Percentiles rank a stretch among this genome's conserved stretches.
Conservation (phyloP, 1,140 invertebrate genomes). For the Nephotettix cincticeps region DNA sequence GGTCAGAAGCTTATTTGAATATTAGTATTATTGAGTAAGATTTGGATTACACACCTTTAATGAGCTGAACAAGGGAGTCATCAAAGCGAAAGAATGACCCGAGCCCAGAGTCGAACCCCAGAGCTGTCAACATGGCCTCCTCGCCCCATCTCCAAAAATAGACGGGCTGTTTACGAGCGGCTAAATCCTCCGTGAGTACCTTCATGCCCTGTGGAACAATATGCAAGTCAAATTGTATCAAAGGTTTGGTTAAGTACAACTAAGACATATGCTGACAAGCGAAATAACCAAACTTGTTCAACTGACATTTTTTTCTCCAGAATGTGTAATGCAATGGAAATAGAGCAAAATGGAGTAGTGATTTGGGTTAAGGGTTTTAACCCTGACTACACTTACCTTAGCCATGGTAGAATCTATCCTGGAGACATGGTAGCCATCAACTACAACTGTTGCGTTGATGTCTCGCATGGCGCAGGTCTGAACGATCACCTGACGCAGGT, state of each 20-base stretch:
- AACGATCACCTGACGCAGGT: slow-evolving; percentile 52
- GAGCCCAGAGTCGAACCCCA: slow-evolving; percentile 36
- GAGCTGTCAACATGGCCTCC: slow-evolving; percentile 34
- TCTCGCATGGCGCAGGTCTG: slow-evolving; percentile 32
- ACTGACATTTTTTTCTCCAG: too few species aligned
- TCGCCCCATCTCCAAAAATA: slow-evolving; percentile 47
- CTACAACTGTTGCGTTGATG: slow-evolving; percentile 49
- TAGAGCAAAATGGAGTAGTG: too few species aligned
- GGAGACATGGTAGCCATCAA: slow-evolving; percentile 60
- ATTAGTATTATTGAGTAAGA: too few species aligned
- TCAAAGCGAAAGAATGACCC: slow-evolving; percentile 35
- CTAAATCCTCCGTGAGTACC: slow-evolving; percentile 46
- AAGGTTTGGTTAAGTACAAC: too few species aligned
- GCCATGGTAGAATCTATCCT: slow-evolving; percentile 63
- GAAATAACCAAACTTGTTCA: too few species aligned
- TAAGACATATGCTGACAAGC: too few species aligned
- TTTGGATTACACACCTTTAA: slow-evolving; percentile 35
- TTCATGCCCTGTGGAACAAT: slow-evolving; percentile 47
- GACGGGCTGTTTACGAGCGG: slow-evolving; percentile 43
- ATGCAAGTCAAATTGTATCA: too few species aligned
- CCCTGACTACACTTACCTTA: slow-evolving; percentile 53
- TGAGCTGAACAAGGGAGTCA: slow-evolving; percentile 30
- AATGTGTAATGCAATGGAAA: too few species aligned
- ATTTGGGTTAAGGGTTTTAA: too few species aligned
- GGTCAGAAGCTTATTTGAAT: too few species aligned